Evolutionary conservation across 2,113 vertebrate genomes (phyloP).

Genomic region (Hyaena hyaena): DNA sequence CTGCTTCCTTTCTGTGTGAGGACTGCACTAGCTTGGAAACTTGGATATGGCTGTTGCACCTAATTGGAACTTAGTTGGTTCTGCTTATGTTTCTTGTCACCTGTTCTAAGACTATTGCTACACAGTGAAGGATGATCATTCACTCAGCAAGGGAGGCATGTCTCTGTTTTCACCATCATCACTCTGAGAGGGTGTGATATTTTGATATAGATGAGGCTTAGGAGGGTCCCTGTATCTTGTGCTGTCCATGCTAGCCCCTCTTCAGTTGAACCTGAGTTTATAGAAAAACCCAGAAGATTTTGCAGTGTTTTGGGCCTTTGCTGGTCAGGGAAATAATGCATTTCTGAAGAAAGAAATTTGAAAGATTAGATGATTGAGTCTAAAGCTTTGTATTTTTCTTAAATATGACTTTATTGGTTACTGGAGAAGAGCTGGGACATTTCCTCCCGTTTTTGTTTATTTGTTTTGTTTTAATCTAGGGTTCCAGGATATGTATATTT

Average conservation of each 20-base stretch:
- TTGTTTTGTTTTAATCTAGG: not conserved
- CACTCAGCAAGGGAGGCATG: not conserved
- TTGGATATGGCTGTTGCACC: not conserved
- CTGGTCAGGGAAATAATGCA: not conserved
- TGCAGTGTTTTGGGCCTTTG: not conserved
- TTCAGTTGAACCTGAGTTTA: not conserved
- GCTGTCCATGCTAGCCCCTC: not conserved
- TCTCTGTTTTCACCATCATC: not conserved
- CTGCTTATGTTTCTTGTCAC: not conserved
- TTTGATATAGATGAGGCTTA: not conserved
- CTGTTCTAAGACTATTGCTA: not conserved
- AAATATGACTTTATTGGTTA: conserved; percentile 15
- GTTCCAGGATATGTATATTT: not conserved
- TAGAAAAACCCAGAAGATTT: conserved; percentile 16
- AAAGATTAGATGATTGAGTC: not conserved
- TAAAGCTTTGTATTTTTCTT: conserved; percentile 13
- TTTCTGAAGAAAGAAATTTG: not conserved
- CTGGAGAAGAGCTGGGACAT: not conserved
- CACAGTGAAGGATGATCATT: not conserved
- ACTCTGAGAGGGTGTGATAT: not conserved
- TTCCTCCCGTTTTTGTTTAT: not conserved
- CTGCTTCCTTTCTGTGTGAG: not conserved
- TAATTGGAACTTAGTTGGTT: not conserved
- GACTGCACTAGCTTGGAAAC: not conserved
- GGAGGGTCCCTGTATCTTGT: not conserved